phyloP scores from a whole-genome alignment of 1,140 invertebrate genomes.

The Drosophila kurseongensis region DNA sequence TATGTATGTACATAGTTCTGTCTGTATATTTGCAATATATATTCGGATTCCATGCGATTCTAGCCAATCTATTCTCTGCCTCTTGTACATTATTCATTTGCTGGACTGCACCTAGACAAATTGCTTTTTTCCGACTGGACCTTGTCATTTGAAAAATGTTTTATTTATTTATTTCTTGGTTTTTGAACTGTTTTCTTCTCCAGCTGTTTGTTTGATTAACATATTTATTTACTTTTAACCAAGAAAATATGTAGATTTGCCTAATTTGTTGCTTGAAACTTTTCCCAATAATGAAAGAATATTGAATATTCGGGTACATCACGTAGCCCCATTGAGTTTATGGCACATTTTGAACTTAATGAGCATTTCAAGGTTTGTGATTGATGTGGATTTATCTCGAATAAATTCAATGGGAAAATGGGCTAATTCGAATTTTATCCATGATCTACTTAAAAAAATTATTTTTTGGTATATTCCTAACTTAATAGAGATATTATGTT shows the following conservation, averaged over 20 bases:
- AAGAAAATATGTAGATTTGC: neutral
- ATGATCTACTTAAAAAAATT: neutral
- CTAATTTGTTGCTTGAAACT: constrained; percentile 14
- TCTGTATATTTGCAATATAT: constrained; percentile 14
- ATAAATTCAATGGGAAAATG: constrained; percentile 6
- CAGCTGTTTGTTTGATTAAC: constrained; percentile 31
- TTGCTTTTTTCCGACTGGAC: constrained; percentile 17
- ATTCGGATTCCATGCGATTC: constrained; percentile 58
- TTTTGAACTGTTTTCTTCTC: constrained; percentile 9
- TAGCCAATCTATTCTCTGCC: constrained; percentile 11
- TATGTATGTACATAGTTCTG: constrained; percentile 24
- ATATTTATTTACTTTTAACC: constrained; percentile 41
- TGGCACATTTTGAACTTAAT: constrained; percentile 27
- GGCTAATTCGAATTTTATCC: constrained; percentile 6
- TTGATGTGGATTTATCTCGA: constrained; percentile 27
- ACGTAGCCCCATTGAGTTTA: constrained; percentile 38
- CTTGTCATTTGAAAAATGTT: constrained; percentile 44
- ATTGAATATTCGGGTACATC: constrained; percentile 7
- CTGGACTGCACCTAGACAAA: constrained; percentile 52
- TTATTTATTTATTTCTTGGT: constrained; percentile 23
- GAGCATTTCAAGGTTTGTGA: constrained; percentile 33
- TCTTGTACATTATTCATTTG: constrained; percentile 33
- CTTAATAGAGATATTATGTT: neutral
- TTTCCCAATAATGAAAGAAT: constrained; percentile 31
- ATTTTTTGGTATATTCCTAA: neutral